These are phyloP conservation scores for Brenthis daphne DNA, from an alignment of 2,888 invertebrate species.

Conservation along the genomic window DNA sequence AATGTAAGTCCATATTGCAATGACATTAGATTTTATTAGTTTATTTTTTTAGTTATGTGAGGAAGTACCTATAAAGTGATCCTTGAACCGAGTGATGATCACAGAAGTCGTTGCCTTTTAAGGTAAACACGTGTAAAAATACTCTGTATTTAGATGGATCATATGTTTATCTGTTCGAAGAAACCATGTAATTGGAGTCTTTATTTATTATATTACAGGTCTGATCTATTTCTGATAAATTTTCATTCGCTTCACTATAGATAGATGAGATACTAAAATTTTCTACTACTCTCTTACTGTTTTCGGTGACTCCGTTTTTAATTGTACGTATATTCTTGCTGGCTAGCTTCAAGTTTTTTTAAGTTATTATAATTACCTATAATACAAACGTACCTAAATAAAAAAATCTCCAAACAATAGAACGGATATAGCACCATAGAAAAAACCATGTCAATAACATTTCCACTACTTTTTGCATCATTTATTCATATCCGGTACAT, in stretches of 20 bases:
- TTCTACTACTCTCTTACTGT: too few species aligned
- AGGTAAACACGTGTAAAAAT: slow-evolving; percentile 41
- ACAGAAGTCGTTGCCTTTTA: slow-evolving; percentile 53
- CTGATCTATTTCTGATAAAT: too few species aligned
- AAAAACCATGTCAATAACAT: slow-evolving; percentile 60
- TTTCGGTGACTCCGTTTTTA: too few species aligned
- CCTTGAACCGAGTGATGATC: slow-evolving; percentile 50
- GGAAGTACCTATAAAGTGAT: slow-evolving; percentile 45
- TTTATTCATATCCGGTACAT: slow-evolving; percentile 37
- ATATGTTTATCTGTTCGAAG: slow-evolving; percentile 16
- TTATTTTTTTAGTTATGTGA: slow-evolving; percentile 37
- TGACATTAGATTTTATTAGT: slow-evolving; percentile 8
- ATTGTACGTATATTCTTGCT: too few species aligned
- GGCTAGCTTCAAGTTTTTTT: neutral
- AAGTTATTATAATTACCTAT: neutral
- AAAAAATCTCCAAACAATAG: slow-evolving; percentile 6
- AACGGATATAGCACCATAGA: slow-evolving; percentile 38
- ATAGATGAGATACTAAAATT: too few species aligned
- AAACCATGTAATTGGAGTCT: neutral
- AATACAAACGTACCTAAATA: neutral
- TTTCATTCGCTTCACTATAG: too few species aligned
- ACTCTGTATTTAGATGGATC: slow-evolving; percentile 9
- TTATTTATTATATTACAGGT: neutral
- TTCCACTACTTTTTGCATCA: slow-evolving; percentile 46
- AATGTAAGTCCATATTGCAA: slow-evolving; percentile 24